Evolutionary conservation across 64 coral and sea anemone species (phyloP).

Genomic region (Stylophora pistillata): DNA sequence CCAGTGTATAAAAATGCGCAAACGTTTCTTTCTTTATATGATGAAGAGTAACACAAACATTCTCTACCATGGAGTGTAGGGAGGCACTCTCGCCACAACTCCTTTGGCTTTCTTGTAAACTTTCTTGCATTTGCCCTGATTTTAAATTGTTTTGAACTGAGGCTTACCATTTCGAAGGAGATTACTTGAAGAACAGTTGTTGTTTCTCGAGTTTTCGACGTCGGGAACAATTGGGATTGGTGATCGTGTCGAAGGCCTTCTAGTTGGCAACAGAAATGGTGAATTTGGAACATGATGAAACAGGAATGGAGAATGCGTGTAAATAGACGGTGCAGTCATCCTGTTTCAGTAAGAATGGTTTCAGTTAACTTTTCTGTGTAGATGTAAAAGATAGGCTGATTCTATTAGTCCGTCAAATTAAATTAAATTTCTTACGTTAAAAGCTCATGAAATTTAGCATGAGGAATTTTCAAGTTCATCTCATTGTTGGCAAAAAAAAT

Average conservation of each 20-base stretch:
- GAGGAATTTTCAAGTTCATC: too few relatives aligned
- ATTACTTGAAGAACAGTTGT: not conserved
- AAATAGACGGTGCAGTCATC: slow-evolving; percentile 23
- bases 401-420: not conserved
- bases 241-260: slow-evolving; percentile 7
- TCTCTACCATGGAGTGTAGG: too few relatives aligned
- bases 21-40: not conserved
- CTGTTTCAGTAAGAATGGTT: not conserved
- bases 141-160: not conserved
- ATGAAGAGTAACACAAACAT: not conserved
- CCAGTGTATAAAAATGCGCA: too few relatives aligned
- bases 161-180: not conserved
- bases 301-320: slow-evolving; percentile 16
- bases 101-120: too few relatives aligned
- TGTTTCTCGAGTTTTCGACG: slow-evolving; percentile 13
- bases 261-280: not conserved
- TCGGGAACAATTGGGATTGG: slow-evolving; percentile 56
- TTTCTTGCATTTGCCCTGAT: not conserved
- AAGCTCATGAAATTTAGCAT: not conserved
- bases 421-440: not conserved
- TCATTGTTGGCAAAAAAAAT: too few relatives aligned
- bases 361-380: not conserved
- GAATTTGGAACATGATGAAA: slow-evolving; percentile 31
- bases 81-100: not conserved
- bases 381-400: not conserved